Evolutionary conservation across 2,797 vertebrate genomes (phyloP).

Genomic region (Paedocypris micromegethes): DNA sequence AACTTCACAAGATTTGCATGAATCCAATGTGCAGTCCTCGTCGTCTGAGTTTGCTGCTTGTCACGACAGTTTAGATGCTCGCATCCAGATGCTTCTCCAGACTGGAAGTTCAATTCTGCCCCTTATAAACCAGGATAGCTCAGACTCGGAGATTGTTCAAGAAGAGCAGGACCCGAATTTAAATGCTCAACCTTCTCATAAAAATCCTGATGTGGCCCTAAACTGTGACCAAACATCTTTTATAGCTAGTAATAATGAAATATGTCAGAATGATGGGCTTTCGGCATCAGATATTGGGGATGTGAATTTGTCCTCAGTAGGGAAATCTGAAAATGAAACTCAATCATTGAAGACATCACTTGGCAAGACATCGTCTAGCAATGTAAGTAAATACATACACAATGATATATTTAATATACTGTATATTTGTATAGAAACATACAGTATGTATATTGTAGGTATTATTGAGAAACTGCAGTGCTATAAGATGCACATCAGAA

Average conservation of each 20-base stretch:
- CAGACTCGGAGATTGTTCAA: constrained; percentile 68
- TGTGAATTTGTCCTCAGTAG: constrained; percentile 66
- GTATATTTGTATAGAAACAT: neutral
- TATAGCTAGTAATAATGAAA: neutral
- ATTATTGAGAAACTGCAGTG: too few species aligned
- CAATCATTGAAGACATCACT: neutral
- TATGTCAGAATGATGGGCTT: constrained; percentile 8
- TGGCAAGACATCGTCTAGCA: constrained; percentile 23
- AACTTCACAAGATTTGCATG: neutral
- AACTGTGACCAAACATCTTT: constrained; percentile 49
- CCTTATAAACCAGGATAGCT: constrained; percentile 67
- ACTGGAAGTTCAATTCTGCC: constrained; percentile 70
- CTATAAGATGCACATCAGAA: too few species aligned
- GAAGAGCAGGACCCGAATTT: constrained; percentile 69
- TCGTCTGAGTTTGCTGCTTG: constrained; percentile 68
- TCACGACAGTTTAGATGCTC: constrained; percentile 82
- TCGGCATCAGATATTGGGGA: constrained; percentile 59
- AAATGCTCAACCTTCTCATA: constrained; percentile 1
- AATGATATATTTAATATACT: neutral
- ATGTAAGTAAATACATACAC: neutral
- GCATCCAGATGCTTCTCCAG: constrained; percentile 92
- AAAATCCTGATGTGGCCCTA: constrained; percentile 17
- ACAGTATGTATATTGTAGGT: too few species aligned
- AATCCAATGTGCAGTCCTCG: constrained; percentile 11
- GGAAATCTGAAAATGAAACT: constrained; percentile 65